Conservation (phyloP, 1,140 invertebrate genomes). For the Pseudomyrmex flavicornis region DNA sequence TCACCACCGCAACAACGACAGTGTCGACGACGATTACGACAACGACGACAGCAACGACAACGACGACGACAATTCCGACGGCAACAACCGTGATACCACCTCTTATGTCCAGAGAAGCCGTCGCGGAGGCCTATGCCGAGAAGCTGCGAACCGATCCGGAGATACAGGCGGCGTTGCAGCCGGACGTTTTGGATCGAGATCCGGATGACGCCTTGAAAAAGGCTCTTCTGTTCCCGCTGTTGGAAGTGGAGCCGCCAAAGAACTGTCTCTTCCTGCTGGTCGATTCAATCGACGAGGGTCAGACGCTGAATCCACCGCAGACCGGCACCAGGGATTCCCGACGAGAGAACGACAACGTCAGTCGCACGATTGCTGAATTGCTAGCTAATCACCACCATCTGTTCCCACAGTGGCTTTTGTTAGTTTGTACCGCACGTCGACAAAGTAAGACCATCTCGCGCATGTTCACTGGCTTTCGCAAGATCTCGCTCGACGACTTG, state of each 20-base stretch:
- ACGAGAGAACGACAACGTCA: conserved; percentile 86
- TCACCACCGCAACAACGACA: conserved; percentile 59
- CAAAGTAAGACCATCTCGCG: conserved; percentile 94
- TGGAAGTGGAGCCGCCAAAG: conserved; percentile 93
- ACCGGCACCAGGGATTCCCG: conserved; percentile 80
- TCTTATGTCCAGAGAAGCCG: conserved; percentile 78
- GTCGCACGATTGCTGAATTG: conserved; percentile 93
- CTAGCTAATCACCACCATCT: conserved; percentile 95
- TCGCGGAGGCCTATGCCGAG: conserved; percentile 93
- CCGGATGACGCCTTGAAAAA: conserved; percentile 96
- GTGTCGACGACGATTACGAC: conserved; percentile 48
- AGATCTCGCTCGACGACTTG: conserved; percentile 95
- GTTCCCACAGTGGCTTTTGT: conserved; percentile 96
- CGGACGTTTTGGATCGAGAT: conserved; percentile 91
- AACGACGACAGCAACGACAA: not conserved
- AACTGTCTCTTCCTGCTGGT: conserved; percentile 94
- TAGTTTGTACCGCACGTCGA: conserved; percentile 95
- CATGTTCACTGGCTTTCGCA: conserved; percentile 97
- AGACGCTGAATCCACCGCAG: conserved; percentile 79
- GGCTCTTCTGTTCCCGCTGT: conserved; percentile 93
- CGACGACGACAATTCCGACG: conserved; percentile 68
- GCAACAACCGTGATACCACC: conserved; percentile 72
- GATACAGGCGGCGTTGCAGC: conserved; percentile 89
- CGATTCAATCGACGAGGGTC: conserved; percentile 95
- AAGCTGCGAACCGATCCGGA: conserved; percentile 91